These are phyloP conservation scores for Dasypus novemcinctus DNA, from an alignment of 2,113 vertebrate genomes.

Conservation along the genomic window DNA sequence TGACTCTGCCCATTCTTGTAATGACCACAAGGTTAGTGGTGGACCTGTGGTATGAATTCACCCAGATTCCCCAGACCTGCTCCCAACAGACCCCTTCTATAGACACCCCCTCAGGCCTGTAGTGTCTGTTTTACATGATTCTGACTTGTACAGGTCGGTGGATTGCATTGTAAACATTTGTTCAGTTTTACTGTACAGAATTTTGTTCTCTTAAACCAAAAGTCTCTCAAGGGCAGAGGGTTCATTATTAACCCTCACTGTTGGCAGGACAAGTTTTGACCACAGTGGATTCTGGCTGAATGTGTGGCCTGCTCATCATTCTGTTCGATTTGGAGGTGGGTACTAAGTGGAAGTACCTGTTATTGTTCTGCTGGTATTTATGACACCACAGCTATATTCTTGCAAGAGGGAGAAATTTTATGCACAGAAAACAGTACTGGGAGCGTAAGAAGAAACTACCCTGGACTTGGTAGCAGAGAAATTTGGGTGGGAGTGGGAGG, in stretches of 20 bases:
- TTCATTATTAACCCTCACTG: not conserved
- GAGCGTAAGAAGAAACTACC: not conserved
- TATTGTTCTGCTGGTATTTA: not conserved
- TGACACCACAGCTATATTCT: not conserved
- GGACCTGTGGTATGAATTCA: not conserved
- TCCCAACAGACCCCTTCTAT: not conserved
- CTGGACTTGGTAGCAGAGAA: not conserved
- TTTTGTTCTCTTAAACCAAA: not conserved
- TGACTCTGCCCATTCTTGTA: not conserved
- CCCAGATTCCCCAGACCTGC: not conserved
- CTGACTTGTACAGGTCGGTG: not conserved
- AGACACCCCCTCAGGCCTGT: not conserved
- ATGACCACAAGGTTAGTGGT: not conserved
- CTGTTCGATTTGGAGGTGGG: not conserved
- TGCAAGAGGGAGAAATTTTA: not conserved
- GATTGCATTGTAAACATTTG: not conserved
- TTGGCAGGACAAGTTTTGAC: not conserved
- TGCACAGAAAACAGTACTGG: not conserved
- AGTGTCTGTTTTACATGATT: not conserved
- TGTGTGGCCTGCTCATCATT: not conserved
- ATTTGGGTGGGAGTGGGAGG: not conserved
- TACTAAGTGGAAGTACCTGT: conserved; percentile 5
- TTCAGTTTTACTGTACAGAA: not conserved
- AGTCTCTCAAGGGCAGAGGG: not conserved
- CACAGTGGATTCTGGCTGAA: not conserved